Evolutionary conservation across 2,888 invertebrate genomes (phyloP).

Genomic region (Harpalus rubripes): DNA sequence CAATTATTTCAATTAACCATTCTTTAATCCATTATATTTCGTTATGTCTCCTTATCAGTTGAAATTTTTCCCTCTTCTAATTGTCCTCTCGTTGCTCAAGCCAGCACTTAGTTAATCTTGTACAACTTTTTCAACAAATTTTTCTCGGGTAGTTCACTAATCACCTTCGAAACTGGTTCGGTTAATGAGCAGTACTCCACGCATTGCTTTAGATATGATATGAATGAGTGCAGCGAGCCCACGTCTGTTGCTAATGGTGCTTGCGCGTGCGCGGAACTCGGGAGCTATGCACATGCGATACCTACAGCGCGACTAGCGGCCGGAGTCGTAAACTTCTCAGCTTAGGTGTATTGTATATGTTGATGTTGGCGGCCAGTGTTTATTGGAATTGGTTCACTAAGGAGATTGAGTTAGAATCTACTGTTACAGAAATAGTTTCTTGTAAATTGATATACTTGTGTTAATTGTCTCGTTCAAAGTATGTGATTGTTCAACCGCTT

Average conservation of each 20-base stretch:
- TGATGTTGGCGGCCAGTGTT: background rate
- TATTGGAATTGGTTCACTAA: background rate
- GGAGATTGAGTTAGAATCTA: background rate
- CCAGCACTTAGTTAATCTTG: conserved; percentile 23
- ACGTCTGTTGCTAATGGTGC: conserved; percentile 55
- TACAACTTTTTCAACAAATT: conserved; percentile 34
- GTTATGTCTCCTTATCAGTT: background rate
- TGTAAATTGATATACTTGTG: too few species aligned
- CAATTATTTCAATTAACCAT: background rate
- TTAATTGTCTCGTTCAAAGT: too few species aligned
- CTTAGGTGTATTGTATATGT: conserved; percentile 5
- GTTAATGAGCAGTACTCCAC: conserved; percentile 34
- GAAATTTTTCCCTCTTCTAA: conserved; percentile 3
- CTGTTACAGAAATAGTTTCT: conserved; percentile 4
- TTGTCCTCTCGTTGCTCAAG: conserved; percentile 19
- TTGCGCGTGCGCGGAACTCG: conserved; percentile 14
- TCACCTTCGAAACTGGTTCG: conserved; percentile 30
- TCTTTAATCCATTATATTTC: background rate
- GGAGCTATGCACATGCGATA: conserved; percentile 11
- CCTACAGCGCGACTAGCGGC: conserved; percentile 3
- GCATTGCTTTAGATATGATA: conserved; percentile 52
- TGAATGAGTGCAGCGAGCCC: conserved; percentile 50
- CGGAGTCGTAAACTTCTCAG: conserved; percentile 27
- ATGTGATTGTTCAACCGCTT: too few species aligned
- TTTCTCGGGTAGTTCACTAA: conserved; percentile 12